Conservation (phyloP, 2,113 vertebrate species). For the Oreocharis arfaki region DNA sequence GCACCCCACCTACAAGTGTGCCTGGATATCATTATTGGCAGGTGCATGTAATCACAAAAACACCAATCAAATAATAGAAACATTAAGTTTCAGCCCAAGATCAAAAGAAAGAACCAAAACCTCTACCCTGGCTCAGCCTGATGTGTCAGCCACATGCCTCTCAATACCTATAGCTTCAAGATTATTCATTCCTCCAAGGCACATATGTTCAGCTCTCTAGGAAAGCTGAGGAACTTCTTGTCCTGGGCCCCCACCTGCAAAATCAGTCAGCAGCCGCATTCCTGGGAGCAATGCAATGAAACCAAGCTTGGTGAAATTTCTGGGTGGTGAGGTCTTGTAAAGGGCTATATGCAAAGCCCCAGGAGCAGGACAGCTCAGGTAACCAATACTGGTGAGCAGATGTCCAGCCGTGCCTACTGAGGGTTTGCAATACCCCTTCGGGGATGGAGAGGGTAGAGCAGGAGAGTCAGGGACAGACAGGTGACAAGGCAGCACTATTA, state of each 20-base stretch:
- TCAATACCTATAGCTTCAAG: not conserved
- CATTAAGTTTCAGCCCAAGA: constrained; percentile 19
- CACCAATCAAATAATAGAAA: constrained; percentile 51
- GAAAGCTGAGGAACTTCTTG: not conserved
- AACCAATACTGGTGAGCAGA: not conserved
- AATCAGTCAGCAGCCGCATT: not conserved
- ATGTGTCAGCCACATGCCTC: constrained; percentile 12
- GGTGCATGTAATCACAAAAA: constrained; percentile 31
- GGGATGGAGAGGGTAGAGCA: not conserved
- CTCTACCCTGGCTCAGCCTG: not conserved
- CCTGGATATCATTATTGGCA: constrained; percentile 38
- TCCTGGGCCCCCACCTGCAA: not conserved
- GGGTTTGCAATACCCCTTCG: not conserved
- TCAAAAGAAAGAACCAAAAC: constrained; percentile 26
- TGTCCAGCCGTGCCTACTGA: not conserved
- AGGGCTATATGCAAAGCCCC: not conserved
- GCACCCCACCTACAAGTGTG: not conserved
- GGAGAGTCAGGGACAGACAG: not conserved
- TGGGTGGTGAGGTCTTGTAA: not conserved
- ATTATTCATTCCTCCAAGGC: not conserved
- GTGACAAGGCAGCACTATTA: not conserved
- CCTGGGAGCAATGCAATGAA: not conserved
- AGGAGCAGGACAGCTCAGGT: not conserved
- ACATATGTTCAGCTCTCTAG: not conserved
- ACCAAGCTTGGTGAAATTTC: not conserved